phyloP scores from a whole-genome alignment of 2,113 vertebrate species.

The Malaclemys terrapin region DNA sequence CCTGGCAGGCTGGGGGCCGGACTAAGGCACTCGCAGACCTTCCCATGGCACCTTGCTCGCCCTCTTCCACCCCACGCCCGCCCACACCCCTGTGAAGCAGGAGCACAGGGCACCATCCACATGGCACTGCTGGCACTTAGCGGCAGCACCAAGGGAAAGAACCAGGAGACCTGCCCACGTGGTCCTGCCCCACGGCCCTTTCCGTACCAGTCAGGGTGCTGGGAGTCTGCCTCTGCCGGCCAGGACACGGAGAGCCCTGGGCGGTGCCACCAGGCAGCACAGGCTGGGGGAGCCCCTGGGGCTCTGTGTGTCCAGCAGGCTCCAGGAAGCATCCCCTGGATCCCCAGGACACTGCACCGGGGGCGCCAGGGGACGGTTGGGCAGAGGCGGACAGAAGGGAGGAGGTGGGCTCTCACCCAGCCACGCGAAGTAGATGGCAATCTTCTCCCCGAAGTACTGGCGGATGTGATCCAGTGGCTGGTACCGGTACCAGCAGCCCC shows the following conservation, averaged over 20 bases:
- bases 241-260: background rate
- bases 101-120: background rate
- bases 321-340: background rate
- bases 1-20: background rate
- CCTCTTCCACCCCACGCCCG: background rate
- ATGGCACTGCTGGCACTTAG: background rate
- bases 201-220: background rate
- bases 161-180: background rate
- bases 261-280: background rate
- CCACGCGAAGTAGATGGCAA: constrained; percentile 83
- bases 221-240: background rate
- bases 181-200: background rate
- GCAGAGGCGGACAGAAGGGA: background rate
- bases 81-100: background rate
- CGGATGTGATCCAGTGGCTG: constrained; percentile 82
- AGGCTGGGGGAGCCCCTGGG: background rate
- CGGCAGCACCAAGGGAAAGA: background rate
- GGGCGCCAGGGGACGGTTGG: background rate
- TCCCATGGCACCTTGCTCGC: background rate
- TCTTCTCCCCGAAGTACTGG: constrained; percentile 84
- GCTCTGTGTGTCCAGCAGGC: background rate
- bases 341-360: too few relatives aligned
- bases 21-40: background rate
- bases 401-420: constrained; percentile 59
- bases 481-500: constrained; percentile 85